phyloP scores from a whole-genome alignment of 2,888 invertebrate genomes.

The Eupeodes luniger region DNA sequence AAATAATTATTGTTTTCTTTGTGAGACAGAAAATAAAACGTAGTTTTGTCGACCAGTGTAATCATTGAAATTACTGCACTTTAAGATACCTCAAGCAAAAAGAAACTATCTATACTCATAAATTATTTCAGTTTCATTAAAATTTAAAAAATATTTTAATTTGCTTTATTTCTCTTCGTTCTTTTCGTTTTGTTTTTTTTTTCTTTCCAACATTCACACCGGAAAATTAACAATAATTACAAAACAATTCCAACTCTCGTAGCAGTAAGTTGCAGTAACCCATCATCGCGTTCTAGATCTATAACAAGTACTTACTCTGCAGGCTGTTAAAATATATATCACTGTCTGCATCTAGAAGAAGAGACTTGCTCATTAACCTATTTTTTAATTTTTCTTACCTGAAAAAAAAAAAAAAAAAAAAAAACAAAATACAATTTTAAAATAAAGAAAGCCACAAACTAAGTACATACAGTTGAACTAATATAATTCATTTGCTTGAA shows the following conservation, averaged over 20 bases:
- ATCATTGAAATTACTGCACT: too few relatives aligned
- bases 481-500: conserved; percentile 19
- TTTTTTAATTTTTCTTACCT: conserved; percentile 28
- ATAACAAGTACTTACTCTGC: conserved; percentile 18
- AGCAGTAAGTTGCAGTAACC: neutral
- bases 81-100: neutral
- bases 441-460: conserved; percentile 27
- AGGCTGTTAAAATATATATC: conserved; percentile 19
- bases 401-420: conserved; percentile 9
- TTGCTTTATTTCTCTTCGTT: conserved; percentile 1
- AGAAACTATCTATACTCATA: neutral
- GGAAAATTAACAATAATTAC: conserved; percentile 58
- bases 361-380: conserved; percentile 52
- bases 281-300: conserved; percentile 38
- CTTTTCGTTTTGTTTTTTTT: neutral
- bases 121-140: conserved; percentile 24
- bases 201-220: conserved; percentile 33
- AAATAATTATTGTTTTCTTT: too few relatives aligned
- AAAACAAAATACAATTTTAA: neutral
- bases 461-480: conserved; percentile 37
- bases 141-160: conserved; percentile 21
- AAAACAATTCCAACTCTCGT: conserved; percentile 37
- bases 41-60: too few relatives aligned
- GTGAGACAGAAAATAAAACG: too few relatives aligned
- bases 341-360: conserved; percentile 13